Percentiles rank a stretch among this genome's conserved stretches.
phyloP scores from a whole-genome alignment of 2,888 invertebrate genomes.

The Aproaerema taeniolella region DNA sequence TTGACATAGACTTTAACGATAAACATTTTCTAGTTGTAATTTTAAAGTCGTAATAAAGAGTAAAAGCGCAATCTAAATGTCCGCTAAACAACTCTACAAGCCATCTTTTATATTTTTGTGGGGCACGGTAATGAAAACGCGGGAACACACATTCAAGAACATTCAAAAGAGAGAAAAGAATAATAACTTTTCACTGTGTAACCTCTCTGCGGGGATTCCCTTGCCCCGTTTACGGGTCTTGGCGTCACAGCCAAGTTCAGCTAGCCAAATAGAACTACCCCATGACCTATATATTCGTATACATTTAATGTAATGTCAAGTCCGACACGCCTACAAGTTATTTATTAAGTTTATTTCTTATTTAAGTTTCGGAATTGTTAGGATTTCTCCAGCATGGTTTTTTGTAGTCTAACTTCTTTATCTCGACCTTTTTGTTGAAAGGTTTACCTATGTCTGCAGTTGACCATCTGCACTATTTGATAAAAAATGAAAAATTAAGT shows the following conservation, averaged over 20 bases:
- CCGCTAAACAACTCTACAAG: no score
- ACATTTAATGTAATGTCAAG: constrained; percentile 27
- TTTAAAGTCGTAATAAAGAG: no score
- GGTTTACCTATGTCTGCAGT: no score
- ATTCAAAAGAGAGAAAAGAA: constrained; percentile 15
- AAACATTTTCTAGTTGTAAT: no score
- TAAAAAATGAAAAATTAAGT: no score
- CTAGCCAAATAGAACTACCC: constrained; percentile 49
- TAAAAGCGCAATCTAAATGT: no score
- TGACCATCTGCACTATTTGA: no score
- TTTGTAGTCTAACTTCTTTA: no score
- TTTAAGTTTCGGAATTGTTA: no score
- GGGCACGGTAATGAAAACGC: constrained; percentile 15
- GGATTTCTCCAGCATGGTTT: no score
- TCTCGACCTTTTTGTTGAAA: no score
- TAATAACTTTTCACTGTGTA: constrained; percentile 13
- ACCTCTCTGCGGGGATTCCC: constrained; percentile 16
- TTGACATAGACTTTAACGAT: no score
- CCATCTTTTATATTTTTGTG: constrained; percentile 9
- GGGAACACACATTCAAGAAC: constrained; percentile 11
- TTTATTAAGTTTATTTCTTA: not conserved
- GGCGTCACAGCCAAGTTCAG: constrained; percentile 40
- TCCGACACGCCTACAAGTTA: constrained; percentile 6
- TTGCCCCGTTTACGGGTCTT: constrained; percentile 26
- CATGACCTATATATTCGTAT: constrained; percentile 41